These are phyloP conservation scores for Poeciliopsis paucimaculata DNA, from an alignment of 2,797 vertebrate genomes.

Conservation along the genomic window DNA sequence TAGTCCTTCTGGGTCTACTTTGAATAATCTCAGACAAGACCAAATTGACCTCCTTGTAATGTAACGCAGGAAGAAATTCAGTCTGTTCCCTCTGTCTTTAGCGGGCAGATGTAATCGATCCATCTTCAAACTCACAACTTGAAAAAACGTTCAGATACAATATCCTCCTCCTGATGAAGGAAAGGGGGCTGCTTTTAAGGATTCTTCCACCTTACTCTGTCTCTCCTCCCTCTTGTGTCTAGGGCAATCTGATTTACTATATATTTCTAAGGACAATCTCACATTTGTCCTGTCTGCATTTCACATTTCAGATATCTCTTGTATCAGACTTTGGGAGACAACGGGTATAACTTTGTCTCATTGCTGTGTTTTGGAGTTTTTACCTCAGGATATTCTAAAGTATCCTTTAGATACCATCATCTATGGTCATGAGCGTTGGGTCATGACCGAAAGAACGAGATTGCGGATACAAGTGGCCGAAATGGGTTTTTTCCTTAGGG, in stretches of 20 bases:
- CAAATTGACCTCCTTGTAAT: constrained; percentile 9
- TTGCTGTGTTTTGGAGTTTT: neutral
- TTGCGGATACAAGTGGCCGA: no score
- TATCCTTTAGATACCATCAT: no score
- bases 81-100: neutral
- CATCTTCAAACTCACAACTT: neutral
- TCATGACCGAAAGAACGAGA: no score
- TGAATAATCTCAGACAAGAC: neutral
- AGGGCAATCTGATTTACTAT: neutral
- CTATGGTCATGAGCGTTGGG: no score
- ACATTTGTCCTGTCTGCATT: neutral
- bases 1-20: no score
- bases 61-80: neutral
- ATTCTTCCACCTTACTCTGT: constrained; percentile 13
- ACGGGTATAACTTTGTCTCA: neutral
- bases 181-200: constrained; percentile 11
- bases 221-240: neutral
- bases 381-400: neutral
- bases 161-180: constrained; percentile 1
- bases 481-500: no score
- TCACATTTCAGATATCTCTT: neutral
- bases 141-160: neutral
- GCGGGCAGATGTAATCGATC: neutral
- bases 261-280: neutral
- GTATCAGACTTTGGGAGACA: neutral